Evolutionary conservation across 2,888 invertebrate genomes (phyloP).

Genomic region (Glaucopsyche alexis): DNA sequence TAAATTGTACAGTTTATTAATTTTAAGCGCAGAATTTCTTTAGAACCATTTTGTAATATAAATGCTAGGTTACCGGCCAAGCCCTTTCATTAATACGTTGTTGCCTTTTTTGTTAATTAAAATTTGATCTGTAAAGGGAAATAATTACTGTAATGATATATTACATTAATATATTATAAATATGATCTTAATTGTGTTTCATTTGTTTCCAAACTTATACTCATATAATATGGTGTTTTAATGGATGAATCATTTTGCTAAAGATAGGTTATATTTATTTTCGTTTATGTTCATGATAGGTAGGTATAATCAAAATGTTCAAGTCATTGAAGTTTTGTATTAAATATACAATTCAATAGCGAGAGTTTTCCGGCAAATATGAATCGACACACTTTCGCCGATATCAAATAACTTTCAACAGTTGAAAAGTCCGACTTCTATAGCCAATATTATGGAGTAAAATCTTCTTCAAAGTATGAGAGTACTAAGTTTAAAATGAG

Average conservation of each 20-base stretch:
- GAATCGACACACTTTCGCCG: not conserved
- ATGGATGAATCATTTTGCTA: too few species aligned
- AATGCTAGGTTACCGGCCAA: slow-evolving; percentile 20
- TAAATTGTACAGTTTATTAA: slow-evolving; percentile 26
- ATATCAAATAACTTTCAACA: not conserved
- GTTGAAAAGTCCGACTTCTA: slow-evolving; percentile 4
- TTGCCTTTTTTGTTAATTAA: slow-evolving; percentile 21
- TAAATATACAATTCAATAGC: too few species aligned
- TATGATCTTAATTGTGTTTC: slow-evolving; percentile 12
- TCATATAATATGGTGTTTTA: too few species aligned
- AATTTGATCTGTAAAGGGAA: slow-evolving; percentile 28
- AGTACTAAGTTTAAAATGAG: not conserved
- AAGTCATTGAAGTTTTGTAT: too few species aligned
- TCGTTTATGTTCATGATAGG: too few species aligned
- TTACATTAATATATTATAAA: slow-evolving; percentile 30
- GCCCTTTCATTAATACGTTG: slow-evolving; percentile 26
- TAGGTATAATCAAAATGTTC: too few species aligned
- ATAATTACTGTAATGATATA: slow-evolving; percentile 27
- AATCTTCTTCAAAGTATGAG: not conserved
- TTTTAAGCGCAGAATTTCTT: slow-evolving; percentile 23
- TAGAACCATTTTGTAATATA: slow-evolving; percentile 22
- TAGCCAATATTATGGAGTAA: not conserved
- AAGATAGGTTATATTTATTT: too few species aligned
- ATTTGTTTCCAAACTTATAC: not conserved
- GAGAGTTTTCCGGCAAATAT: not conserved